Base-by-base conservation (phyloP, 2,888 invertebrate species). In the Diaperis boleti region DNA sequence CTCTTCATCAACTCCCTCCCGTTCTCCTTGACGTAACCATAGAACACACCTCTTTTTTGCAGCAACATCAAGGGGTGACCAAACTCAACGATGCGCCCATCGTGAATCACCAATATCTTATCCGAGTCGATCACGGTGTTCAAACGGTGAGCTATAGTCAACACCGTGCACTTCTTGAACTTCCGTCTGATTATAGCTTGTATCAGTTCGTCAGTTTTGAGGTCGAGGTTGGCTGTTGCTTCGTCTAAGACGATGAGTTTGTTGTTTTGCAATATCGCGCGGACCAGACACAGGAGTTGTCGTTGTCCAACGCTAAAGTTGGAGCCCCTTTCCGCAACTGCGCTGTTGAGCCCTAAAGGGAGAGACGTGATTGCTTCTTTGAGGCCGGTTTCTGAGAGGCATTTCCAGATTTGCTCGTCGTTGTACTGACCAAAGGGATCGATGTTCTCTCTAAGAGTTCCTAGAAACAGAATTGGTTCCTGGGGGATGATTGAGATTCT, bases 41-140 rank as follows among this genome's bases (percentile, higher is more conserved):
- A 47, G 15, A 47, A 31, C 14, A 47, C 29, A 4, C 47, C 29
- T n/a, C n/a, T n/a, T n/a, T 47, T 47, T 15, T 47, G 47, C 8
- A 47, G 14, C n/a, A 47, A 17, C 1, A 14, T 5, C 3, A 31
- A 26, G 2, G 52, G 52, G 8, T 22, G 22, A 14, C n/a, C 52
- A 14, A 89, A 86, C 78, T 95, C 94, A 0, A 87, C 85, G 76
- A 89, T 84, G n/a, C 8, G 87, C 0, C 93, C 92, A 17, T 88
- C 88, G 74, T 91, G 89, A 85, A 93, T 87, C 10, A 92, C 92
- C 68, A 92, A 76, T 56, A 92, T 88, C 80, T 87, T 85, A 81
- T 92, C 90, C 0, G 89, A 91, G 79, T 93, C 92, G 88, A 92
- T 92, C 52, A 92, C 89, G 0, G 92, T 92, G 73, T 92, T 87